phyloP scores from a whole-genome alignment of 2,113 vertebrate species.

The Thymallus thymallus region DNA sequence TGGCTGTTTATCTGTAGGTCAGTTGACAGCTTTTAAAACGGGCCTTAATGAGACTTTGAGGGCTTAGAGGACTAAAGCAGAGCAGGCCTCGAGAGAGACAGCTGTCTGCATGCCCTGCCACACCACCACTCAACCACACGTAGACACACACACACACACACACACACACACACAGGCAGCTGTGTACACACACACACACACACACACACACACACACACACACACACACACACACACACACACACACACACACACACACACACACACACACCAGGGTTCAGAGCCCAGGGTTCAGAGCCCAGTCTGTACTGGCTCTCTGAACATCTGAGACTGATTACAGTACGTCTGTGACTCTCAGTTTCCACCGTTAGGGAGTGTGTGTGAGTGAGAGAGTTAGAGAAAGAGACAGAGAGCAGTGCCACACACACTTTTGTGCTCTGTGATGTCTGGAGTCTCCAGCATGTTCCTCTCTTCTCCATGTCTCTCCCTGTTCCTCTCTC shows the following conservation, averaged over 20 bases:
- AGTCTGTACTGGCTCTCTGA: constrained; percentile 5
- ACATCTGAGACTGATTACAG: constrained; percentile 73
- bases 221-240: constrained; percentile 3
- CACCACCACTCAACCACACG: constrained; percentile 5
- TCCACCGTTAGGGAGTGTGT: constrained; percentile 3
- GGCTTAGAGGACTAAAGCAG: no score
- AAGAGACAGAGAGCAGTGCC: background rate
- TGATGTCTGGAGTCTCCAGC: background rate
- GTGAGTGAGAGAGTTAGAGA: no score
- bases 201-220: constrained; percentile 9
- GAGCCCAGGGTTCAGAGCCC: background rate
- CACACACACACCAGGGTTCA: background rate
- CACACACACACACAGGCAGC: constrained; percentile 13
- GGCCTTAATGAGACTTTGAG: no score
- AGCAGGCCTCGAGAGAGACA: background rate
- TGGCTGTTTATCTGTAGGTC: no score
- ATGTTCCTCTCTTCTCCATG: no score
- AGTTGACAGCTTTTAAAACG: no score
- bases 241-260: constrained; percentile 10
- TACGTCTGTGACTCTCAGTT: constrained; percentile 41
- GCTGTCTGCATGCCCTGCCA: background rate
- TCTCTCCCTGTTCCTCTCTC: no score
- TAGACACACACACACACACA: constrained; percentile 8
- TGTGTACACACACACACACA: no score
- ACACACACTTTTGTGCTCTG: background rate